phyloP scores from a whole-genome alignment of 1,140 invertebrate species.

The Aphelenchoides besseyi region DNA sequence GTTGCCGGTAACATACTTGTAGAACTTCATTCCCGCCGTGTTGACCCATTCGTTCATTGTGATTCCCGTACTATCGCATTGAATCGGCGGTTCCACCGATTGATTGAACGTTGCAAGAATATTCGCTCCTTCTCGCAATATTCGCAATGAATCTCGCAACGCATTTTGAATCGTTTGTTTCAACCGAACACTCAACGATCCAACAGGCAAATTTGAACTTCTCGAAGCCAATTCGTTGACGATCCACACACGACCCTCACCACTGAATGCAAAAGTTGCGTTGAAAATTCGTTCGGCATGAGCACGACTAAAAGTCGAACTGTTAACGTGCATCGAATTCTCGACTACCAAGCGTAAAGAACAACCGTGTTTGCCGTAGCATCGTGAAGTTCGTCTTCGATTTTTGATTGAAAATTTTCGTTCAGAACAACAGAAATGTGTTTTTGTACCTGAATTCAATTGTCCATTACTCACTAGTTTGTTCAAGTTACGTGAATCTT shows the following conservation, averaged over 20 bases:
- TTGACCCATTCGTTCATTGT: slow-evolving; percentile 40
- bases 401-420: slow-evolving; percentile 19
- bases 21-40: slow-evolving; percentile 34
- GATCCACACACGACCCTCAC: slow-evolving; percentile 55
- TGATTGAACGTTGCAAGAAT: slow-evolving; percentile 25
- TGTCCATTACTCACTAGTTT: background rate
- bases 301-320: slow-evolving; percentile 28
- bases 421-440: slow-evolving; percentile 43
- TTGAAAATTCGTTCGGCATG: slow-evolving; percentile 41
- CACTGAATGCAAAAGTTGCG: slow-evolving; percentile 33
- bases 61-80: slow-evolving; percentile 26
- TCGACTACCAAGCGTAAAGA: slow-evolving; percentile 55
- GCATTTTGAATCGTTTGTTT: slow-evolving; percentile 31
- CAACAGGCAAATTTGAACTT: slow-evolving; percentile 49
- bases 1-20: slow-evolving; percentile 25
- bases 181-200: slow-evolving; percentile 37
- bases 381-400: slow-evolving; percentile 49
- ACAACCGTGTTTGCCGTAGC: slow-evolving; percentile 57
- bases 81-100: slow-evolving; percentile 28
- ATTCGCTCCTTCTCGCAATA: slow-evolving; percentile 32
- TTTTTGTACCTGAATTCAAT: slow-evolving; percentile 50
- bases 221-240: slow-evolving; percentile 51
- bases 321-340: too few species aligned
- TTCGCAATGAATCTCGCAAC: slow-evolving; percentile 44
- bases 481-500: slow-evolving; percentile 53